Conservation (phyloP, 1,140 invertebrate species). For the Metaphire vulgaris region DNA sequence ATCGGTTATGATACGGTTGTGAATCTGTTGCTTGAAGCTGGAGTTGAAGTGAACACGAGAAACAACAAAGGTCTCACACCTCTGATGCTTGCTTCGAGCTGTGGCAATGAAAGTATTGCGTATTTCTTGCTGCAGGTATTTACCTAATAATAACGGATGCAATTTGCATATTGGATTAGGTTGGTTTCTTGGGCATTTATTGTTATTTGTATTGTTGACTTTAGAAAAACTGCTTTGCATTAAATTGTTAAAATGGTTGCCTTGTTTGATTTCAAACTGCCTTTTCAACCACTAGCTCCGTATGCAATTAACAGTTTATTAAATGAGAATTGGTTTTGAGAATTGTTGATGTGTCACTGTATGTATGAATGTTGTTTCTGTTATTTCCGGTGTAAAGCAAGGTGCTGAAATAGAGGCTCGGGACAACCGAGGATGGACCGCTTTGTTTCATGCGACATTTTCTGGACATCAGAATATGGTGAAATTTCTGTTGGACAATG, state of each 20-base stretch:
- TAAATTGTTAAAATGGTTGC: no score
- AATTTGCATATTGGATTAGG: slow-evolving; percentile 5
- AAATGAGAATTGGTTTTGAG: no score
- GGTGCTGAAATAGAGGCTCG: slow-evolving; percentile 45
- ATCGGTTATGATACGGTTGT: slow-evolving; percentile 54
- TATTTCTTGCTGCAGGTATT: slow-evolving; percentile 41
- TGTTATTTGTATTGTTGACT: no score
- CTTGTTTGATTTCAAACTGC: no score
- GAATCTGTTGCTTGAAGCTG: slow-evolving; percentile 49
- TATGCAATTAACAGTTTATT: no score
- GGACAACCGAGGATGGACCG: slow-evolving; percentile 51
- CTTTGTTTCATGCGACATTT: slow-evolving; percentile 53
- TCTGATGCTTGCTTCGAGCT: slow-evolving; percentile 54
- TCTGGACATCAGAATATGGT: slow-evolving; percentile 54
- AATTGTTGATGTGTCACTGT: no score
- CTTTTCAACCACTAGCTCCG: no score
- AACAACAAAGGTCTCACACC: slow-evolving; percentile 54
- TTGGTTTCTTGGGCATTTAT: no score
- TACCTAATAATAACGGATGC: not conserved
- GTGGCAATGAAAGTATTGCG: slow-evolving; percentile 53
- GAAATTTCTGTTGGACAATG: slow-evolving; percentile 47
- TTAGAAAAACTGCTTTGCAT: no score
- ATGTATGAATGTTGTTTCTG: no score
- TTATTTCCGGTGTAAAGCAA: slow-evolving; percentile 33
- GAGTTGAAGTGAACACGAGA: slow-evolving; percentile 48